Evolutionary conservation across 2,797 vertebrate species (phyloP).

Genomic region (Onychomys leucogaster): DNA sequence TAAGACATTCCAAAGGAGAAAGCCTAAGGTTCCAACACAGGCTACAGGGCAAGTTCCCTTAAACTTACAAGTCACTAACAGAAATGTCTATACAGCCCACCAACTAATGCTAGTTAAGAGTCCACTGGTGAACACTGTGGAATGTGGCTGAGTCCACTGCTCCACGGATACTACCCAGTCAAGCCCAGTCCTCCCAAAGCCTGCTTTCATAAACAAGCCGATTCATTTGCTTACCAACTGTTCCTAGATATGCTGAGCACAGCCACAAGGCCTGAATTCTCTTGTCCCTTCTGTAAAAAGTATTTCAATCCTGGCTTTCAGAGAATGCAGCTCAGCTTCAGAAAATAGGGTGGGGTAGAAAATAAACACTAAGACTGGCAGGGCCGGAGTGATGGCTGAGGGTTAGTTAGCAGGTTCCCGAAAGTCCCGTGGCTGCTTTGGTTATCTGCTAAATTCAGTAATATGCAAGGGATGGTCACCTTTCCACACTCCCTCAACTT

Average conservation of each 20-base stretch:
- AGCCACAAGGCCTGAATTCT: background rate
- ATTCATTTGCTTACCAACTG: background rate
- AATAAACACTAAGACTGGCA: background rate
- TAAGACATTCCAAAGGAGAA: background rate
- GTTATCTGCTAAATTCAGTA: background rate
- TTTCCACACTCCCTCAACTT: background rate
- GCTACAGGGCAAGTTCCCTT: background rate
- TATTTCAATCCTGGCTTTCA: background rate
- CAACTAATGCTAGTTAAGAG: background rate
- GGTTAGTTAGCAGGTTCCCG: background rate
- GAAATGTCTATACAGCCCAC: background rate
- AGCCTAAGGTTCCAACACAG: background rate
- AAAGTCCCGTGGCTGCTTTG: background rate
- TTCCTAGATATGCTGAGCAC: background rate
- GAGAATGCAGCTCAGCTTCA: background rate
- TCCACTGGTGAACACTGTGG: background rate
- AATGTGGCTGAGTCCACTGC: background rate
- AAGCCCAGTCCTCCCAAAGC: background rate
- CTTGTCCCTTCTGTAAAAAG: background rate
- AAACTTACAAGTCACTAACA: conserved; percentile 9
- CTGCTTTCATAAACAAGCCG: conserved; percentile 6
- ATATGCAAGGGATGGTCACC: background rate
- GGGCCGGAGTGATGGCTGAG: background rate
- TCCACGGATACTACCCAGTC: background rate
- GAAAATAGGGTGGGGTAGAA: background rate